Base-by-base conservation (phyloP, 2,797 vertebrate species). In the Acrossocheilus fasciatus region DNA sequence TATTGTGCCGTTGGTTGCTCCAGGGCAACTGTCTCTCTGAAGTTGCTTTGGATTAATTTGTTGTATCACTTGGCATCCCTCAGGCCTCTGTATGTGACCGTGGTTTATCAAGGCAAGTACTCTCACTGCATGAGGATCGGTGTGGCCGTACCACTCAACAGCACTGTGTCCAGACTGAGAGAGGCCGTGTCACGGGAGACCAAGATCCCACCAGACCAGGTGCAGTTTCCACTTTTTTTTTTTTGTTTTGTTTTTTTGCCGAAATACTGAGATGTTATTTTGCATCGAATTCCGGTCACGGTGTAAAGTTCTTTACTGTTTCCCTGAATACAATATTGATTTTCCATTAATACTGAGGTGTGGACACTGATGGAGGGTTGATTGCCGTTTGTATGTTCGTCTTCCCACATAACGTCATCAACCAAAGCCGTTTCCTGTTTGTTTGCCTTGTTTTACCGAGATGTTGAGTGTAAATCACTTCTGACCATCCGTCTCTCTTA, bases 41-140 rank as follows among this genome's bases (percentile, higher is more conserved):
- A 57, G 2, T 81, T 79, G 34, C 20, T 81, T 69, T 82, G 20
- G 8, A 76, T 47, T 62, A 14, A 30, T 47, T 15, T 73, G 34
- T 68, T 45, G 54, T 6, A 20, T 76, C 9, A 39, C 3, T 91
- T 47, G 92, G 78, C 86, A 85, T 82, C 26, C 89, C 88, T 7
- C 93, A 99, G 98, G 93, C 98, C 98, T 0, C 94, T 99, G 47
- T 99, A 97, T 20, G 90, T 99, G 93, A 99, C 98, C 0, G 97
- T 99, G 92, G 98, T 99, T 82, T 99, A 99, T 94, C 98, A 97
- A 93, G 98, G 98, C 62, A 99, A 98, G 89, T 99, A 98, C 90
- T 99, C 98, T 0, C 98, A 99, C 94, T 99, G 98, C 91, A 99
- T 99, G 97, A 94, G 98, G 87, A 97, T 99, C 0, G 98, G 98